Base-by-base conservation (phyloP, 2,113 vertebrate genomes). In the Daphoenositta chrysoptera region DNA sequence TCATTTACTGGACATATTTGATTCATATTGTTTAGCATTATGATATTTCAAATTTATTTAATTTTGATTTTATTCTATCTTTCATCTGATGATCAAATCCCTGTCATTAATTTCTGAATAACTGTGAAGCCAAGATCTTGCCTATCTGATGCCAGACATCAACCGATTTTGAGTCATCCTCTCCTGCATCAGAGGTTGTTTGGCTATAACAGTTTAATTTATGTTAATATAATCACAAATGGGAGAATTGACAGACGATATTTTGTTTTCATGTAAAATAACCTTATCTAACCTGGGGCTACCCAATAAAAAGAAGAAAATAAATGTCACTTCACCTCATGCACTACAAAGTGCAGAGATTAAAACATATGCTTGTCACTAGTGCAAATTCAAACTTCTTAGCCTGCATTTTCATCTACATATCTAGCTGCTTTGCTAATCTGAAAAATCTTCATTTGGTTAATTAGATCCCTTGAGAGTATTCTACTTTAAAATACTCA, bases 391-490 rank as follows among this genome's bases (percentile, higher is more conserved):
- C 73, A 64, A 26, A 81, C 72, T 84, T 83, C 82, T 73, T 84
- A 87, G 80, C 51, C 51, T 71, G 19, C 48, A 27, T 92, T 94
- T 94, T 65, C 48, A 56, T 68, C 64, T 84, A 30, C 23, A 83
- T 68, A 86, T 81, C 79, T 68, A 78, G 69, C 53, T 94, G 47
- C 68, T 82, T 89, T 87, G 31, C 83, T 95, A 90, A 78, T 93
- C 72, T 94, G 48, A 92, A 93, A 86, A 84, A 54, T 47, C 10
- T 7, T 88, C 90, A 83, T 90, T 94, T 92, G 69, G 48, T 84
- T 96, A 97, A 97, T 97, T 94, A 93, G 48, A 57, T 82, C 92
- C 75, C 65, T 69, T 90, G 92, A 51, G 92, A 95, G n/a, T 94
- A 81, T 94, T 93, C 92, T 71, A 22, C 65, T 87, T 61, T 76